A percentile compares a stretch with the other conserved stretches of the same genome.
Conservation (phyloP, 2,888 invertebrate species). For the Perizoma flavofasciatum region DNA sequence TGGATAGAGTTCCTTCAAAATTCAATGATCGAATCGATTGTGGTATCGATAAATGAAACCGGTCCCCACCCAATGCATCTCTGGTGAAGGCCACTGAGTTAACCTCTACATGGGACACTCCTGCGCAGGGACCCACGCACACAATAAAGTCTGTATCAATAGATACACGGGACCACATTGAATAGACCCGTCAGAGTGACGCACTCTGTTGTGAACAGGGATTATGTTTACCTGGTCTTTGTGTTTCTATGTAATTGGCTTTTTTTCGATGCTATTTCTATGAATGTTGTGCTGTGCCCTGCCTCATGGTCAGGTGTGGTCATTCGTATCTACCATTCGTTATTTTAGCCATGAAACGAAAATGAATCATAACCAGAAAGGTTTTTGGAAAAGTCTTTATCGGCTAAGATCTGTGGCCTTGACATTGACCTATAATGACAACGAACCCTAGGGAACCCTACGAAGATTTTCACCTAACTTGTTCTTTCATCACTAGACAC, state of each 20-base stretch:
- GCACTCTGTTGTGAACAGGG: constrained; percentile 50
- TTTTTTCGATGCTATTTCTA: constrained; percentile 62
- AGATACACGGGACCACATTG: constrained; percentile 47
- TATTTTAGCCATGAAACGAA: constrained; percentile 7
- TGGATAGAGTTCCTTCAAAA: constrained; percentile 14
- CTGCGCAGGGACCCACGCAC: constrained; percentile 68
- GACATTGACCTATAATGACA: too few species aligned
- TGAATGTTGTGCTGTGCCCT: constrained; percentile 53
- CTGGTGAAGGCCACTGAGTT: constrained; percentile 80
- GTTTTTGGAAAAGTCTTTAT: background rate
- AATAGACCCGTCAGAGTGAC: constrained; percentile 49
- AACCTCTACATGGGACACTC: constrained; percentile 73
- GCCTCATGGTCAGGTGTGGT: constrained; percentile 49
- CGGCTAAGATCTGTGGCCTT: too few species aligned
- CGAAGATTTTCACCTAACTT: too few species aligned
- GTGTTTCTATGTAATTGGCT: constrained; percentile 59
- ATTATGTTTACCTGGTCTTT: constrained; percentile 67
- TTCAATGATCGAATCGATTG: constrained; percentile 25
- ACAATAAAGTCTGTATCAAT: constrained; percentile 40
- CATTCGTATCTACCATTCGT: constrained; percentile 36
- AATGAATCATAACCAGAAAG: background rate
- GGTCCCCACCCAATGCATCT: constrained; percentile 73
- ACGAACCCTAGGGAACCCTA: too few species aligned
- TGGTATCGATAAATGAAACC: constrained; percentile 60
- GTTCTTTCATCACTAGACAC: too few species aligned